Percentiles rank a stretch among this genome's conserved stretches.
These are phyloP conservation scores for Stenodera caucasica DNA, from an alignment of 2,888 invertebrate species.

Conservation along the genomic window DNA sequence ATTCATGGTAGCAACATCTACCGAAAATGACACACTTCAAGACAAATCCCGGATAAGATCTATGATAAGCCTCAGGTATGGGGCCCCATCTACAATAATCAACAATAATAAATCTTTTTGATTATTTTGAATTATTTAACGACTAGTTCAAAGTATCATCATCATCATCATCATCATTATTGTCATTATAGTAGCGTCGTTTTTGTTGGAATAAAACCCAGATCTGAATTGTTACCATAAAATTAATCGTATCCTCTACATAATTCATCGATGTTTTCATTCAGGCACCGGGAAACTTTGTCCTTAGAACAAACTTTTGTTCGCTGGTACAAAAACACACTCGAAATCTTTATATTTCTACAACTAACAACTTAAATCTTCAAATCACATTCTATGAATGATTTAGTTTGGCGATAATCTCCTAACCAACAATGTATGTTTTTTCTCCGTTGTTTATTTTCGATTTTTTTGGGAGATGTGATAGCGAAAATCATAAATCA, in stretches of 20 bases:
- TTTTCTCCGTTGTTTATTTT: not conserved
- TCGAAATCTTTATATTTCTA: not conserved
- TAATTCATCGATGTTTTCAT: conserved; percentile 31
- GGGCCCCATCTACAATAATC: not conserved
- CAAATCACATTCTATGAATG: too few species aligned
- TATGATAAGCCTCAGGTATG: not conserved
- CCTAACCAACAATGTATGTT: too few species aligned
- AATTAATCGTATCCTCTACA: not conserved
- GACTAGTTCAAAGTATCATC: not conserved
- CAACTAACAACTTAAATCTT: too few species aligned
- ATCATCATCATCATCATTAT: not conserved
- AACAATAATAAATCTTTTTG: not conserved
- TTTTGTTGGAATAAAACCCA: not conserved
- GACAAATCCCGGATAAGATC: conserved; percentile 6
- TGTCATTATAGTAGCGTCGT: not conserved
- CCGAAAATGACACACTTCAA: not conserved
- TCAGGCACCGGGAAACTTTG: conserved; percentile 30
- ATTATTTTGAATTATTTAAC: not conserved
- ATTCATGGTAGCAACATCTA: not conserved
- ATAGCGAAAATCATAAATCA: not conserved
- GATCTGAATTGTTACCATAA: not conserved
- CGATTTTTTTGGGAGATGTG: too few species aligned
- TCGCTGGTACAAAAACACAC: not conserved
- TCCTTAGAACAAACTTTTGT: conserved; percentile 14
- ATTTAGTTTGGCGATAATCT: too few species aligned